Evolutionary conservation across 2,797 vertebrate species (phyloP), one percentile per base, ranked within the genome.

Genomic region (Gymnocypris eckloni): DNA sequence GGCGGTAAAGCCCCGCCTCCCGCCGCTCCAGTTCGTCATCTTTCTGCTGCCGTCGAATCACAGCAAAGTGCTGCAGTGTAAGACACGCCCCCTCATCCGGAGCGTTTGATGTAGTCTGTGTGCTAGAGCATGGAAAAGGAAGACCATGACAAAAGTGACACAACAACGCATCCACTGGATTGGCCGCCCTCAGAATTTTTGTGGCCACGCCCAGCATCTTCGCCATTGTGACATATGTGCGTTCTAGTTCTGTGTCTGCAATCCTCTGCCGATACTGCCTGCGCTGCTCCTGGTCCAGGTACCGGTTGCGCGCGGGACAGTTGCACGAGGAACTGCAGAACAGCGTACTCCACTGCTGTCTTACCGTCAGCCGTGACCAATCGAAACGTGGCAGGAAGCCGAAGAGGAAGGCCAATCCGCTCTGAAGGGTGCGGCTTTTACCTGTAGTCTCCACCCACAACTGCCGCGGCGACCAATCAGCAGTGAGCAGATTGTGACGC

Each of bases 371-470:
- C 87, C 95, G 96, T 7, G 94, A 94, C 98, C 98, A 99, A 86
- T 97, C 96, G 54, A 99, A 99, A 67, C 95, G 95, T 0, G 97
- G 97, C 52, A 98, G 81, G 43, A 99, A 95, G 67, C 97, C 94
- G 1, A 97, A 98, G 0, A 99, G 96, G 88, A 99, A 93, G 0
- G 98, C 97, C 92, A 99, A 89, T 0, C 96, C 98, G 0, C 98
- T 99, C 93, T 99, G 98, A 16, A 99, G 94, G 0, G 98, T 99
- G 75, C 98, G 96, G 90, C 97, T 98, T 54, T 97, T 98, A 43
- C 97, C 97, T 0, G 98, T 99, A 56, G 96, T 98, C 94, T 99
- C 98, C 48, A 99, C 39, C 94, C 97, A 97, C 77, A 99, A 91
- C 83, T 98, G 97, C 37, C 94, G 95, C 1, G 94, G 87, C 2